A percentile compares a stretch with the other conserved stretches of the same genome.
Evolutionary conservation across 2,888 invertebrate species (phyloP).

Genomic region (Pseudococcus viburni): DNA sequence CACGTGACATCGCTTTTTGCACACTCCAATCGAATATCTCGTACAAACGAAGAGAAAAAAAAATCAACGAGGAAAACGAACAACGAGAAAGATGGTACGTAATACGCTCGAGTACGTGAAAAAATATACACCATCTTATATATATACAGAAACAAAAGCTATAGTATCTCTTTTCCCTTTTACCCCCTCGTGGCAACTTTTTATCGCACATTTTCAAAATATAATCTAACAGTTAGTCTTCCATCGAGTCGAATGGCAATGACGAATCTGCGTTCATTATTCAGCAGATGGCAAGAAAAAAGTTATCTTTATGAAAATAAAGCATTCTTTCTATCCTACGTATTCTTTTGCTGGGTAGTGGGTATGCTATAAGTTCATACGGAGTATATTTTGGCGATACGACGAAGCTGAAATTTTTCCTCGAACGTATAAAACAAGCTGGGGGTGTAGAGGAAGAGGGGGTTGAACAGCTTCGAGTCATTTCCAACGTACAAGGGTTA

Average conservation of each 20-base stretch:
- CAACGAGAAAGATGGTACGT: neutral
- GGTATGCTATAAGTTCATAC: neutral
- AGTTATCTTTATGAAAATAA: constrained; percentile 26
- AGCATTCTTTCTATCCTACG: neutral
- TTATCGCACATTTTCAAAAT: constrained; percentile 42
- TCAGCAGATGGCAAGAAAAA: constrained; percentile 21
- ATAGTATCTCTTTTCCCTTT: neutral
- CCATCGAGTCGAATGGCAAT: constrained; percentile 37
- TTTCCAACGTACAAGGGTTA: neutral
- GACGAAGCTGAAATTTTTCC: neutral
- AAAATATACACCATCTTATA: neutral
- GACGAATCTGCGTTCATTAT: constrained; percentile 36
- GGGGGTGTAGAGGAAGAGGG: neutral
- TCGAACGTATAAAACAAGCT: neutral
- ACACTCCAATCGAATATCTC: constrained; percentile 47
- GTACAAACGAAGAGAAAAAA: neutral
- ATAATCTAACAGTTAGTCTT: constrained; percentile 41
- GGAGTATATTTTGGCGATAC: neutral
- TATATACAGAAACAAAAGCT: constrained; percentile 5
- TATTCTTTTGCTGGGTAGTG: neutral
- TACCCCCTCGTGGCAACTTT: neutral
- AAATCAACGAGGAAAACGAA: neutral
- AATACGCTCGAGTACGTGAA: neutral
- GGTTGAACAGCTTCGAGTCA: neutral
- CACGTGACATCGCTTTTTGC: constrained; percentile 53